These are phyloP conservation scores for Paracentrotus lividus DNA, from an alignment of 53 echinoderm and acorn worm genomes.

Conservation along the genomic window DNA sequence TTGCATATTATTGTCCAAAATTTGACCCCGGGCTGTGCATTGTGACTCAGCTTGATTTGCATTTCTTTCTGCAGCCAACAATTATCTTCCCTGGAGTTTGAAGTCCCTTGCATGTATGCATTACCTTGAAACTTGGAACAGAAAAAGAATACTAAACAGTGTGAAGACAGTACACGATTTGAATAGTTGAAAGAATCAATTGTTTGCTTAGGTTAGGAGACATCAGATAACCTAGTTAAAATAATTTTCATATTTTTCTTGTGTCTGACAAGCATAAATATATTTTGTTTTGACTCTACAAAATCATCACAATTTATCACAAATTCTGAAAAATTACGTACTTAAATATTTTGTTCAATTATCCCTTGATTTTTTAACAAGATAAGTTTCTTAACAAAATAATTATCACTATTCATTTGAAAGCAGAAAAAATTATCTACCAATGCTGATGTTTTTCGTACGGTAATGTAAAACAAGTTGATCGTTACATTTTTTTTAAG, in stretches of 20 bases:
- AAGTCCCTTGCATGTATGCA: conserved; percentile 7
- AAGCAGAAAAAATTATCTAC: neutral
- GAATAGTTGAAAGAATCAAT: neutral
- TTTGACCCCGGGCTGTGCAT: conserved; percentile 53
- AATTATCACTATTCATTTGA: too few species aligned
- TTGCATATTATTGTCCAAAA: conserved; percentile 58
- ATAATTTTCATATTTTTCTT: neutral
- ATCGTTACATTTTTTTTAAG: too few species aligned
- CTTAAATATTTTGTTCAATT: neutral
- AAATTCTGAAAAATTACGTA: neutral
- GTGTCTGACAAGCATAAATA: neutral
- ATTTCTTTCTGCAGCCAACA: conserved; percentile 19
- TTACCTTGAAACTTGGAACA: neutral
- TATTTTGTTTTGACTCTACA: neutral
- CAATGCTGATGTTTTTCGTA: neutral
- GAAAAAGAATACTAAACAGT: neutral
- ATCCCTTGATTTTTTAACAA: too few species aligned
- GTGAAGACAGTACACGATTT: neutral
- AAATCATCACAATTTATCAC: neutral
- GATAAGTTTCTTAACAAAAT: too few species aligned
- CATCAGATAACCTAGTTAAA: neutral
- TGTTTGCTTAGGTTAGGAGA: neutral
- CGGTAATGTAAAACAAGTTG: too few species aligned
- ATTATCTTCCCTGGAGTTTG: neutral
- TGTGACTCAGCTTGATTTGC: conserved; percentile 64